Evolutionary conservation across 2,797 vertebrate species (phyloP).

Genomic region (Nyctalus aviator): DNA sequence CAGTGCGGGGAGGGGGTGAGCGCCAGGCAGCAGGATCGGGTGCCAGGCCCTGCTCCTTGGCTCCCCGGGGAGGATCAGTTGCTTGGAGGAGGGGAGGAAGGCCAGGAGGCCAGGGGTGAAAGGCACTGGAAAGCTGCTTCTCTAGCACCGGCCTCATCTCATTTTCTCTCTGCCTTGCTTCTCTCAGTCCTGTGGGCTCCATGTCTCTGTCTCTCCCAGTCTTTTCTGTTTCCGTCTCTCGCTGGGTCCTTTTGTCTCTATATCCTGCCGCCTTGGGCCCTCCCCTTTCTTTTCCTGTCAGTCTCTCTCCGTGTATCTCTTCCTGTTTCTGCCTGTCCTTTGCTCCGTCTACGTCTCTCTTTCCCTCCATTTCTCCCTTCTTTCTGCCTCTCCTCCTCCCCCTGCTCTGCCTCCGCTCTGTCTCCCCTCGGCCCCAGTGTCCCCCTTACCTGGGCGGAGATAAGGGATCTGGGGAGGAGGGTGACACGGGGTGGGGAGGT

Average conservation of each 20-base stretch:
- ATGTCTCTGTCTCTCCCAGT: not conserved
- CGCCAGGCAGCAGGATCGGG: not conserved
- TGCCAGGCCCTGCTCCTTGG: constrained; percentile 10
- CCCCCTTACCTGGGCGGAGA: not conserved
- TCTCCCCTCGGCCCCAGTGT: too few relatives aligned
- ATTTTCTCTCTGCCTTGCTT: not conserved
- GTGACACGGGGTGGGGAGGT: not conserved
- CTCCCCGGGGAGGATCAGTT: constrained; percentile 59
- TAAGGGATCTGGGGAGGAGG: not conserved
- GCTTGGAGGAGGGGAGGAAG: not conserved
- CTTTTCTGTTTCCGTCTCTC: not conserved
- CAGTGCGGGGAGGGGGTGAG: not conserved
- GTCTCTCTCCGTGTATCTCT: rapidly evolving
- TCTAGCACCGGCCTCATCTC: not conserved
- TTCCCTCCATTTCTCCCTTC: not conserved
- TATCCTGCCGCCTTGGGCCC: not conserved
- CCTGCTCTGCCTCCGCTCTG: not conserved
- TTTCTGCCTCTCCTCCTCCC: not conserved
- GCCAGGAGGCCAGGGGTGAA: not conserved
- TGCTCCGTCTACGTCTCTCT: not conserved
- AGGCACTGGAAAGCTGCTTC: not conserved
- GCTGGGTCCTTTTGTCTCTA: not conserved
- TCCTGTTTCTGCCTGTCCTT: not conserved
- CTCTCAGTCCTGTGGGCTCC: not conserved
- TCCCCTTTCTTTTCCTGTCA: not conserved